Evolutionary conservation across 2,113 vertebrate genomes (phyloP).

Genomic region (Gopherus flavomarginatus): DNA sequence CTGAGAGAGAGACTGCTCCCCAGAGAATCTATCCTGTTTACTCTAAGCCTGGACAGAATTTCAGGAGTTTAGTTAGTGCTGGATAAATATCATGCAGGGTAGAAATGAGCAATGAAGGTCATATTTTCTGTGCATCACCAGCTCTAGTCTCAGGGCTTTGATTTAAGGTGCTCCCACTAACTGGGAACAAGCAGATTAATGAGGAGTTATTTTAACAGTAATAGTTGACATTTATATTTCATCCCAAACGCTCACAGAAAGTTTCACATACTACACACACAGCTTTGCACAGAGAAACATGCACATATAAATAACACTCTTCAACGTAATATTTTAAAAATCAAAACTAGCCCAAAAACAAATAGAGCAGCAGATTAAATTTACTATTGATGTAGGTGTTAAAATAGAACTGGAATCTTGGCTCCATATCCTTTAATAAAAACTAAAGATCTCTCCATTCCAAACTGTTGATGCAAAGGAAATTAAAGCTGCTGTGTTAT

Average conservation of each 20-base stretch:
- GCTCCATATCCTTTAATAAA: neutral
- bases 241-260: neutral
- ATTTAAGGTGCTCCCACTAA: constrained; percentile 5
- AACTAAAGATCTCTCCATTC: neutral
- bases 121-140: neutral
- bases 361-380: rapidly evolving
- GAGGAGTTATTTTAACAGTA: neutral
- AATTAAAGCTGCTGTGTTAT: neutral
- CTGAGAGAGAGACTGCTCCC: neutral
- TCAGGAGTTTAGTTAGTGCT: neutral
- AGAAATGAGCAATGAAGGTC: neutral
- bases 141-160: neutral
- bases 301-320: neutral
- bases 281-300: too few relatives aligned
- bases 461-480: neutral
- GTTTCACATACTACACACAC: neutral
- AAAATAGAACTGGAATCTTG: neutral
- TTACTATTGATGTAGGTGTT: neutral
- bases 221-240: neutral
- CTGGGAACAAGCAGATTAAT: neutral
- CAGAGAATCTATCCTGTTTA: neutral
- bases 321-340: rapidly evolving
- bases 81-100: neutral
- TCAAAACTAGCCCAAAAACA: neutral
- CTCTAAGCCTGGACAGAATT: neutral